phyloP scores from a whole-genome alignment of 2,113 vertebrate species.

The Zonotrichia leucophrys region DNA sequence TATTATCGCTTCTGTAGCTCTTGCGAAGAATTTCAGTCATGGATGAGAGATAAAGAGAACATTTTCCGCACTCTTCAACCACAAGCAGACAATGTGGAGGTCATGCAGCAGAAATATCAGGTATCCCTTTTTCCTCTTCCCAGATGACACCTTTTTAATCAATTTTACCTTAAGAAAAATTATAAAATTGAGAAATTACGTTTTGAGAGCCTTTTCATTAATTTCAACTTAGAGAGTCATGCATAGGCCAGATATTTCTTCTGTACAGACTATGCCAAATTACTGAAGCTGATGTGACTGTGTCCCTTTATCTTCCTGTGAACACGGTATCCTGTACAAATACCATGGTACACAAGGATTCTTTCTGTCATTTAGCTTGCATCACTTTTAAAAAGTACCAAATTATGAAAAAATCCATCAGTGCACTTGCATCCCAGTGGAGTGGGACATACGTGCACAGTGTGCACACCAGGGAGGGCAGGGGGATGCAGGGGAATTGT shows the following conservation, averaged over 20 bases:
- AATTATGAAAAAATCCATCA: not conserved
- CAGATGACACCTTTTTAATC: not conserved
- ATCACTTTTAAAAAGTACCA: not conserved
- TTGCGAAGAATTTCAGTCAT: constrained; percentile 85
- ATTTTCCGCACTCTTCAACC: constrained; percentile 78
- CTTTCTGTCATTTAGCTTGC: not conserved
- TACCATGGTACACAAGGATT: not conserved
- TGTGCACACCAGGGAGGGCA: no score
- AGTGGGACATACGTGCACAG: accelerated
- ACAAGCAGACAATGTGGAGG: constrained; percentile 73
- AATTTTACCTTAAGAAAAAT: not conserved
- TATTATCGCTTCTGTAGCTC: constrained; percentile 82
- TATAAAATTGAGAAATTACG: not conserved
- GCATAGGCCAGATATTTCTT: not conserved
- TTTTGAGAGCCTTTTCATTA: not conserved
- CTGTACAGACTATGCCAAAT: not conserved
- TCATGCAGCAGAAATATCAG: constrained; percentile 83
- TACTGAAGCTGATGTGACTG: not conserved
- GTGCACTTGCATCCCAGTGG: not conserved
- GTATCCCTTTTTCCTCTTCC: constrained; percentile 38
- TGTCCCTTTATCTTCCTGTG: not conserved
- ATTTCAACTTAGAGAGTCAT: not conserved
- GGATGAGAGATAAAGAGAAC: constrained; percentile 86
- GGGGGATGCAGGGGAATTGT: not conserved
- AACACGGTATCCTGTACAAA: not conserved